Percentiles rank a stretch among this genome's conserved stretches.
Conservation (phyloP, 2,797 vertebrate genomes). For the Hipposideros larvatus region DNA sequence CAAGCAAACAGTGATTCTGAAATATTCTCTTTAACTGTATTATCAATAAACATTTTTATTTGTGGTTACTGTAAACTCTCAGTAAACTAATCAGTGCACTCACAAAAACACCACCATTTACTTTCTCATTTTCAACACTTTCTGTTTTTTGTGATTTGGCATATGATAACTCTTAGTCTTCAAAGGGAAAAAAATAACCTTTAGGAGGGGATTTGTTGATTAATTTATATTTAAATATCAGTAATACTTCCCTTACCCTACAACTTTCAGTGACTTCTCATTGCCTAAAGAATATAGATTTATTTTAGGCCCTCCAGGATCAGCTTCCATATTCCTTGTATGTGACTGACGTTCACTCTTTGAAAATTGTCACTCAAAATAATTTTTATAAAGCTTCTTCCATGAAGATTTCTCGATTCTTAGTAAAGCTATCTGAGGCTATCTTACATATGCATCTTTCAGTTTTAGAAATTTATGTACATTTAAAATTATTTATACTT, state of each 20-base stretch:
- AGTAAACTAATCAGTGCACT: constrained; percentile 34
- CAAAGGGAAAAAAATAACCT: background rate
- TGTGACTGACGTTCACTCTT: background rate
- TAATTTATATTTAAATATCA: background rate
- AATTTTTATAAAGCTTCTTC: background rate
- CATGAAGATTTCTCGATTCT: background rate
- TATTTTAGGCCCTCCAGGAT: background rate
- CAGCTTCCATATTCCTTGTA: background rate
- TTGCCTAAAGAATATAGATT: constrained; percentile 63
- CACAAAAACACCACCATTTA: background rate
- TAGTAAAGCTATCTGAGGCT: background rate
- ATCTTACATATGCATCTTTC: background rate
- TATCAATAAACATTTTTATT: constrained; percentile 49
- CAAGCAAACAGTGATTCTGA: constrained; percentile 48
- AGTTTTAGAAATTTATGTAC: background rate
- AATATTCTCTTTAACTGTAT: constrained; percentile 63
- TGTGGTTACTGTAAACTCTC: constrained; percentile 73
- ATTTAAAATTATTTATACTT: constrained; percentile 5
- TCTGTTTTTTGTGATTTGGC: background rate
- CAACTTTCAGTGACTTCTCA: constrained; percentile 61
- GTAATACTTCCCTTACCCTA: constrained; percentile 31
- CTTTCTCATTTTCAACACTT: background rate
- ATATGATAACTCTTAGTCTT: background rate
- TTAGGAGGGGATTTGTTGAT: background rate
- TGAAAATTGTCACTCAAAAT: background rate